Evolutionary conservation across 2,888 invertebrate genomes (phyloP).

Genomic region (Nephrotoma flavescens): DNA sequence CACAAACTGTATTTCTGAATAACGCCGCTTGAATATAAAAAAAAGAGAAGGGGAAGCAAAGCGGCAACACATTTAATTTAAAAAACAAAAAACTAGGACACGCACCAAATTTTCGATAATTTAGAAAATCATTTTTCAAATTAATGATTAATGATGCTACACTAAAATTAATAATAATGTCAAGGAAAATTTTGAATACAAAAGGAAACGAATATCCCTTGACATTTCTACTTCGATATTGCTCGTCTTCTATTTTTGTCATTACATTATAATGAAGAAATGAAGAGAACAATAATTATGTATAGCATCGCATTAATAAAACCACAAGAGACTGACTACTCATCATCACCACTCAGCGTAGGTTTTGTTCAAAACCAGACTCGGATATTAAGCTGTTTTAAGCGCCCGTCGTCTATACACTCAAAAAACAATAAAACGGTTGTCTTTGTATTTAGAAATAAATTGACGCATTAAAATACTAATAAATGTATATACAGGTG

Average conservation of each 20-base stretch:
- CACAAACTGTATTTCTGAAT: neutral
- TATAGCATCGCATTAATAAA: neutral
- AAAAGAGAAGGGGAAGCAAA: neutral
- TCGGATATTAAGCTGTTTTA: neutral
- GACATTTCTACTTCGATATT: neutral
- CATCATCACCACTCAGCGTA: neutral
- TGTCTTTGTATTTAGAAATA: neutral
- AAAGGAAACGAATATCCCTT: neutral
- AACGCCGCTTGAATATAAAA: neutral
- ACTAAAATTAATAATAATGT: neutral
- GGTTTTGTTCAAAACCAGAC: neutral
- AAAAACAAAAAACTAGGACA: neutral
- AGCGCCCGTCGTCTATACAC: neutral
- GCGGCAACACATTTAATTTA: neutral
- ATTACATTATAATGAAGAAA: neutral
- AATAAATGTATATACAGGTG: neutral
- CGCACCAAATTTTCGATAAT: neutral
- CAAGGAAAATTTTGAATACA: neutral
- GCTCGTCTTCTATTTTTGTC: neutral
- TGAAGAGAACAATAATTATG: neutral
- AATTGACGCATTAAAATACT: neutral
- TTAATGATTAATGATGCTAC: neutral
- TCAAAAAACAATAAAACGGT: neutral
- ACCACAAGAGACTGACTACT: neutral
- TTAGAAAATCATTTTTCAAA: neutral